Base-by-base conservation (phyloP, 2,797 vertebrate species). In the Buceros bicornis region DNA sequence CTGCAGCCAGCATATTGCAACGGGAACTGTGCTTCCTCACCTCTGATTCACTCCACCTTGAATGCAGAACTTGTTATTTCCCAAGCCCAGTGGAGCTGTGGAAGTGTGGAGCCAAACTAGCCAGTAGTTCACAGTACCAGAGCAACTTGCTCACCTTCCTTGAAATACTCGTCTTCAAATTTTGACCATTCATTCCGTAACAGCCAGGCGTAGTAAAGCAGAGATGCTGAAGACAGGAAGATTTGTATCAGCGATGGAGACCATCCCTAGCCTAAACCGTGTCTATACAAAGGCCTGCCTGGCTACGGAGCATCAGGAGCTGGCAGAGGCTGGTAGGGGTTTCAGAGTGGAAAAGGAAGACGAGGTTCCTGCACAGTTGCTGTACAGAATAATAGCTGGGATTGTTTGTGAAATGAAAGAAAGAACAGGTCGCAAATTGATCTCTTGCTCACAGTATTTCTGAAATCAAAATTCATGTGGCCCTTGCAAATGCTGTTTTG, bases 21-120 rank as follows among this genome's bases (percentile, higher is more conserved):
- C 2, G n/a, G 51, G 17, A 72, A 15, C 25, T 10, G 6, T 20
- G 16, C 33, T 74, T 62, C 42, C 28, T 73, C 0, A 0, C 28
- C 50, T 8, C 40, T n/a, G 28, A 13, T 69, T 54, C 35, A 11
- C 15, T 61, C 31, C 29, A n/a, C 8, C 15, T 9, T 37, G 26
- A 48, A 67, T 25, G 25, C 8, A 43, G 37, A 89, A 11, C 42
- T 19, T 6, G 14, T 16, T 40, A 4, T 69, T 89, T 67, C 48
- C 37, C 26, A 47, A 51, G 16, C 24, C 13, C 29, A 1, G 35
- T 69, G 26, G 50, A 56, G 78, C 7, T 9, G 5, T 24, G 3
- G 16, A 61, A 16, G 2, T 25, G 28, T 4, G n/a, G 29, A 77
- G 25, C 17, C 77, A 74, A 92, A 51, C 19, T 1, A 33, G 21